phyloP scores from a whole-genome alignment of 2,113 vertebrate species.

The Zapus hudsonius region DNA sequence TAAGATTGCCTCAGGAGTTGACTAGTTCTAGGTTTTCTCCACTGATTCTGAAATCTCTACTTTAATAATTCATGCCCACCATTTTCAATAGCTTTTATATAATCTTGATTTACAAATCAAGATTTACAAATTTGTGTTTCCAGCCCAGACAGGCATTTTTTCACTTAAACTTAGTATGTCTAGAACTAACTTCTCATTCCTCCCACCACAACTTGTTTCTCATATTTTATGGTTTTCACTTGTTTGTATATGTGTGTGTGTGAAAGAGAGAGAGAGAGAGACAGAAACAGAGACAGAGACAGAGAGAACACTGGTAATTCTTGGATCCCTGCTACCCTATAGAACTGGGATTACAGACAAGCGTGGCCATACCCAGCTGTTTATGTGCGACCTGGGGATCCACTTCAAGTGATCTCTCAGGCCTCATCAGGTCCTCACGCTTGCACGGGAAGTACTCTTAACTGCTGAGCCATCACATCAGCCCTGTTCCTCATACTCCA shows the following conservation, averaged over 20 bases:
- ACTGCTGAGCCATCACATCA: background rate
- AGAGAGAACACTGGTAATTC: no score
- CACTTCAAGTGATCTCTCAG: no score
- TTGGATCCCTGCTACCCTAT: no score
- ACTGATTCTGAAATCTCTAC: background rate
- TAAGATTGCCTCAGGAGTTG: background rate
- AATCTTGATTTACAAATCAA: constrained; percentile 3
- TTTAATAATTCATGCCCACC: background rate
- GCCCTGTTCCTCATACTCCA: background rate
- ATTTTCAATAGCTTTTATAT: background rate
- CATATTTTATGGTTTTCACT: background rate
- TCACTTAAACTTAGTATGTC: background rate
- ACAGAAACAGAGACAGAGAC: no score
- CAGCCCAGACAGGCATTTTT: background rate
- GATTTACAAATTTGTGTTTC: constrained; percentile 15
- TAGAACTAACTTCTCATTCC: constrained; percentile 38
- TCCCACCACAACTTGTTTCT: background rate
- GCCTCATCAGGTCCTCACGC: no score
- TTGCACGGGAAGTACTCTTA: no score
- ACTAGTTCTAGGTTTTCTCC: background rate
- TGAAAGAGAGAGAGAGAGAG: no score
- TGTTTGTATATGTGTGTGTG: no score
- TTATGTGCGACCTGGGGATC: no score
- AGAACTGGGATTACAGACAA: no score
- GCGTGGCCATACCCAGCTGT: no score